Evolutionary conservation across 2,113 vertebrate species (phyloP).

Genomic region (Cynopterus brachyotis): DNA sequence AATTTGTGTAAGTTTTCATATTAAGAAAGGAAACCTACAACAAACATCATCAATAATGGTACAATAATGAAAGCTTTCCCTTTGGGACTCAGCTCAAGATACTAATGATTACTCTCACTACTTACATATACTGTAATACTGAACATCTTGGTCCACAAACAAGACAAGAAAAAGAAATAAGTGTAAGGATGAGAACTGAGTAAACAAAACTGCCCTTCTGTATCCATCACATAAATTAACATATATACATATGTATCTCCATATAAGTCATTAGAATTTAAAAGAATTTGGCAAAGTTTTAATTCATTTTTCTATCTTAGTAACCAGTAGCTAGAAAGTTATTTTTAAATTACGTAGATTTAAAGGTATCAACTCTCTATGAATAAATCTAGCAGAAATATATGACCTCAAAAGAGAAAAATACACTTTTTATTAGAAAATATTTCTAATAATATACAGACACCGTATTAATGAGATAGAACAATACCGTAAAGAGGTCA

Average conservation of each 20-base stretch:
- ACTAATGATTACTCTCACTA: not conserved
- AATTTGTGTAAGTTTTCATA: not conserved
- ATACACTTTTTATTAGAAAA: not conserved
- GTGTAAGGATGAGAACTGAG: not conserved
- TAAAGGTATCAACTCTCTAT: not conserved
- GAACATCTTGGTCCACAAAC: not conserved
- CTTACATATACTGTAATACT: not conserved
- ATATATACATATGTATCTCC: not conserved
- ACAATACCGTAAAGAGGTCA: not conserved
- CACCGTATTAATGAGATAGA: not conserved
- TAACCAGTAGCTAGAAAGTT: not conserved
- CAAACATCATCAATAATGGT: not conserved
- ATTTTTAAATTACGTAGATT: not conserved
- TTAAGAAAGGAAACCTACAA: not conserved
- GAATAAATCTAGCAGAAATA: not conserved
- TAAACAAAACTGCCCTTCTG: not conserved
- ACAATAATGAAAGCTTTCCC: not conserved
- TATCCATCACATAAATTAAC: not conserved
- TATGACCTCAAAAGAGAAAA: not conserved
- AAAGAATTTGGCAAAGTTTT: not conserved
- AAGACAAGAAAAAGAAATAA: not conserved
- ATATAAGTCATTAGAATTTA: not conserved
- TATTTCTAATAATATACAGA: not conserved
- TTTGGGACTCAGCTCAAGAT: not conserved
- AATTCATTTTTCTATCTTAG: constrained; percentile 13